Percentiles rank a stretch among this genome's conserved stretches.
Conservation (phyloP, 2,797 vertebrate species). For the Oryzias dopingdopingensis region DNA sequence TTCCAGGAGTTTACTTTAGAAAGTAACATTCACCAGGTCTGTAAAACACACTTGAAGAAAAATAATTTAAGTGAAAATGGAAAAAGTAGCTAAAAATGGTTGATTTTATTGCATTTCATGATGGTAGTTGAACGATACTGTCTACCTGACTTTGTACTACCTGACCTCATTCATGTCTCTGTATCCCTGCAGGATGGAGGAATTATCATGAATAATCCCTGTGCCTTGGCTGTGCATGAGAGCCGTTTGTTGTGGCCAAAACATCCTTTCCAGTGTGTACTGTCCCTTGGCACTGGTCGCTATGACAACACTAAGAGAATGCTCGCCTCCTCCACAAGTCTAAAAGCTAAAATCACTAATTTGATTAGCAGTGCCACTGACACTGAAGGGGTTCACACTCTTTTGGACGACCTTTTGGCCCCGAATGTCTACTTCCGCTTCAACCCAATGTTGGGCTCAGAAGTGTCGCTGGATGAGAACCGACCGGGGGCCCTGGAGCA, state of each 20-base stretch:
- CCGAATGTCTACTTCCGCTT: slow-evolving; percentile 79
- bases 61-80: no score
- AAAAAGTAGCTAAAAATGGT: no score
- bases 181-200: slow-evolving; percentile 70
- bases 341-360: slow-evolving; percentile 78
- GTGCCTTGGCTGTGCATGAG: slow-evolving; percentile 78
- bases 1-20: slow-evolving; percentile 77
- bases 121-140: no score
- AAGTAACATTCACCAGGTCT: slow-evolving; percentile 80
- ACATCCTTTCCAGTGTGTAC: slow-evolving; percentile 77
- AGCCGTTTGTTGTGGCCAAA: slow-evolving; percentile 77
- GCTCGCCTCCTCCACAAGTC: slow-evolving; percentile 76
- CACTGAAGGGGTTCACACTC: slow-evolving; percentile 80
- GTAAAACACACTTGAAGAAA: background rate
- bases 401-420: slow-evolving; percentile 75
- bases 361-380: slow-evolving; percentile 79
- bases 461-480: slow-evolving; percentile 77
- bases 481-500: slow-evolving; percentile 63
- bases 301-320: slow-evolving; percentile 69
- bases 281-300: slow-evolving; percentile 78
- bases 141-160: no score
- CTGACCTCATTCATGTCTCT: slow-evolving; percentile 4
- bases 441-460: slow-evolving; percentile 75
- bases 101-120: no score
- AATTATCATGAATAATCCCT: slow-evolving; percentile 78